These are phyloP conservation scores for Dicroscelio sp. DNA, from an alignment of 2,888 invertebrate species.

Conservation along the genomic window DNA sequence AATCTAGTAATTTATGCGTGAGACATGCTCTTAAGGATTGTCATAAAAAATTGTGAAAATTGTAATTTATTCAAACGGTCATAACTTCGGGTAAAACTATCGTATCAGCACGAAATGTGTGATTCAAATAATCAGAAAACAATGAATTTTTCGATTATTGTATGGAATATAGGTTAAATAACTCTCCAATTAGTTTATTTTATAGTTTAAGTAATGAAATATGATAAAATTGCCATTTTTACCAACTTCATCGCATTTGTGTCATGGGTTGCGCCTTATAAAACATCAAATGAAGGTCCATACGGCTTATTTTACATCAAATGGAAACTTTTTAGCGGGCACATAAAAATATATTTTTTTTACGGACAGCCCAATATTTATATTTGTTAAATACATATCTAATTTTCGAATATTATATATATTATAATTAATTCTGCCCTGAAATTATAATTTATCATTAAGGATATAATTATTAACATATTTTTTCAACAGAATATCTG, in stretches of 20 bases:
- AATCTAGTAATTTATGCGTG: no score
- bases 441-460: no score
- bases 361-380: constrained; percentile 4
- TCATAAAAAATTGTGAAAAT: background rate
- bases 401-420: no score
- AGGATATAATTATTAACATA: no score
- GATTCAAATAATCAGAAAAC: constrained; percentile 12
- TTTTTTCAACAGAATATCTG: no score
- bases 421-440: no score
- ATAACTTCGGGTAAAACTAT: constrained; percentile 9
- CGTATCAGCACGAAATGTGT: background rate
- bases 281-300: constrained; percentile 23
- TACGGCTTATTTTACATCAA: constrained; percentile 6
- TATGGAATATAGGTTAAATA: background rate
- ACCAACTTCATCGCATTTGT: constrained; percentile 21
- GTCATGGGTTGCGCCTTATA: constrained; percentile 11
- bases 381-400: no score
- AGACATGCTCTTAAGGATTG: no score
- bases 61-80: constrained; percentile 15
- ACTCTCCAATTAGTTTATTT: background rate
- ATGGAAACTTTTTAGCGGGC: constrained; percentile 27
- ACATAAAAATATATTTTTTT: constrained; percentile 19
- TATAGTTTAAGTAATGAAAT: constrained; percentile 27
- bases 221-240: constrained; percentile 17
- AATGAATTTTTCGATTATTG: constrained; percentile 19